phyloP scores from a whole-genome alignment of 2,888 invertebrate genomes.

The Polietes domitor region DNA sequence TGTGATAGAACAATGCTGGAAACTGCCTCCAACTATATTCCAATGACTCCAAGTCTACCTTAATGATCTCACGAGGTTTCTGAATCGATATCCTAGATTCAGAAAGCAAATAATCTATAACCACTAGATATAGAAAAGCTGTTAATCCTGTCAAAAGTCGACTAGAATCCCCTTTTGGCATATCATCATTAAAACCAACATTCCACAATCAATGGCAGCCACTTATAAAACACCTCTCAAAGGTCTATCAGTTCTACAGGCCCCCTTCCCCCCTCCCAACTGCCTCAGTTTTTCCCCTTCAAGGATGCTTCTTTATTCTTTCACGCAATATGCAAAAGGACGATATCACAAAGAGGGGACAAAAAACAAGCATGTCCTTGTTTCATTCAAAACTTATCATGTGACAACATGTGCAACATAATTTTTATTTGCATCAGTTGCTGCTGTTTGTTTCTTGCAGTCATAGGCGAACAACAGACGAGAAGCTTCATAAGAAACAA shows the following conservation, averaged over 20 bases:
- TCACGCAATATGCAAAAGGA: not conserved
- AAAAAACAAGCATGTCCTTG: conserved; percentile 12
- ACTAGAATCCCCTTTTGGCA: no score
- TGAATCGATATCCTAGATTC: no score
- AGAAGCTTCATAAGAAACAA: conserved; percentile 29
- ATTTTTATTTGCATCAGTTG: conserved; percentile 38
- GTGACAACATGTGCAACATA: conserved; percentile 63
- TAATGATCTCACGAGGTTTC: no score
- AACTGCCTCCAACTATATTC: no score
- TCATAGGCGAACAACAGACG: not conserved
- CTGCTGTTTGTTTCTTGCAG: conserved; percentile 21
- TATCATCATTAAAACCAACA: no score
- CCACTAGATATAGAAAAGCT: no score
- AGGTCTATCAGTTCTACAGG: not conserved
- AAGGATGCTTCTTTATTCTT: not conserved
- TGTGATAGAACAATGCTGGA: no score
- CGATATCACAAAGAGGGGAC: not conserved
- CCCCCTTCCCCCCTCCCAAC: not conserved
- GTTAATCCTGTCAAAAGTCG: no score
- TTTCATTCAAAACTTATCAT: conserved; percentile 63
- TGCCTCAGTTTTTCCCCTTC: not conserved
- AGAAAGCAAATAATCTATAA: no score
- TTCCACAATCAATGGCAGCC: no score
- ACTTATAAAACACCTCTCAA: not conserved
- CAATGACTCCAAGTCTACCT: no score